Evolutionary conservation across 2,888 invertebrate species (phyloP), one percentile per base, ranked within the genome.

Genomic region (Tromatobia lineatoria): DNA sequence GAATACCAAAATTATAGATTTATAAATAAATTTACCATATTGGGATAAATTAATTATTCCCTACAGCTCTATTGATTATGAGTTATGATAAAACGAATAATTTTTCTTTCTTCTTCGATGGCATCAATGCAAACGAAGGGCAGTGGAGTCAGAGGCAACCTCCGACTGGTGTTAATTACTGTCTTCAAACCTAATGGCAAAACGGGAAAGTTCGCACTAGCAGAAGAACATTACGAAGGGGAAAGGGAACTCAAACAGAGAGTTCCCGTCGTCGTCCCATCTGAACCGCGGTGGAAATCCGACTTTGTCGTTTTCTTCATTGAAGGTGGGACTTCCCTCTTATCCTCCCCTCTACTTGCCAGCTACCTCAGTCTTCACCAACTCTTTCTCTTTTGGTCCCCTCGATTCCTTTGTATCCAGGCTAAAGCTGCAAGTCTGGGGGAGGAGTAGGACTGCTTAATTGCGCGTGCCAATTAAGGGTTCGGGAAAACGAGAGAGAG

Each of bases 401-500:
- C 74, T 57, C 52, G 29, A 67, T 47, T 67, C 74, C 64, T 84
- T 84, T 84, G 84, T 81, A 70, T 78, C 81, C 77, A 50, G 78
- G 54, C 69, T n/a, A 66, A 69, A 78, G 57, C 81, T 45, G 81
- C 73, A 70, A 78, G 70, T 15, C 34, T n/a, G 59, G 34, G 34
- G 34, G 52, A 77, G 81, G 87, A 87, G 85, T 85, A 45, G 80
- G 86, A 87, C 85, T 82, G 89, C 84, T 89, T 90, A 89, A 90
- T 90, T 90, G 89, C 88, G 80, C 80, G 82, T 80, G 85, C 78
- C 89, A 88, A 89, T 90, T 90, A 90, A 87, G 87, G 88, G 85
- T 85, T 80, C 85, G 70, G 79, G 70, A 75, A 80, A 84, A 78
- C 47, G 83, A 59, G 66, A 47, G 67, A 69, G 69, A 69, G 66